Conservation (phyloP, 2,797 vertebrate genomes). For the Anguilla anguilla region DNA sequence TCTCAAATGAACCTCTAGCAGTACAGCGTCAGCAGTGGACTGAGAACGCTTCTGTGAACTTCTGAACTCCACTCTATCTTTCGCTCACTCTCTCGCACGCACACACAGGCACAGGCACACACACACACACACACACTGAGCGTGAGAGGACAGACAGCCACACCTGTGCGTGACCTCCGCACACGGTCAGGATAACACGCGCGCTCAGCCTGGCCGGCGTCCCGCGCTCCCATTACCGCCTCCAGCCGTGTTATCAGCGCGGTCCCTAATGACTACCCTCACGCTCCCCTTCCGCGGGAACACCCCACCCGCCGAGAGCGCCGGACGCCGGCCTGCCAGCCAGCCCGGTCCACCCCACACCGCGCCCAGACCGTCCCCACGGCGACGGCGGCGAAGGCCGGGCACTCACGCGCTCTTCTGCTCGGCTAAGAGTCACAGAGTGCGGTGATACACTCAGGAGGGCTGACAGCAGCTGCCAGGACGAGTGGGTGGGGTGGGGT, state of each 20-base stretch:
- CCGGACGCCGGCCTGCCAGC: neutral
- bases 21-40: neutral
- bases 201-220: neutral
- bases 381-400: neutral
- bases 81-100: too few relatives aligned
- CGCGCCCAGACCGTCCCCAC: too few relatives aligned
- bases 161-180: neutral
- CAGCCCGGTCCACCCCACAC: neutral
- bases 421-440: neutral
- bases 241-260: neutral
- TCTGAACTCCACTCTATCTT: neutral
- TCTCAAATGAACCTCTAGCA: neutral
- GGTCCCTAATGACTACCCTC: neutral
- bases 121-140: neutral
- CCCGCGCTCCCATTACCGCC: neutral
- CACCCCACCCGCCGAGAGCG: neutral
- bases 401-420: neutral
- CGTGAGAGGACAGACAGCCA: too few relatives aligned
- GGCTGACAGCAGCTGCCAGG: neutral
- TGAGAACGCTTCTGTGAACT: neutral
- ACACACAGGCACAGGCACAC: neutral
- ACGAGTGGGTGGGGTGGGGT: neutral
- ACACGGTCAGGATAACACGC: neutral
- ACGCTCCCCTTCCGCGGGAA: neutral
- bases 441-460: neutral